Conservation (phyloP, 2,888 invertebrate genomes). For the Aplocera efformata region DNA sequence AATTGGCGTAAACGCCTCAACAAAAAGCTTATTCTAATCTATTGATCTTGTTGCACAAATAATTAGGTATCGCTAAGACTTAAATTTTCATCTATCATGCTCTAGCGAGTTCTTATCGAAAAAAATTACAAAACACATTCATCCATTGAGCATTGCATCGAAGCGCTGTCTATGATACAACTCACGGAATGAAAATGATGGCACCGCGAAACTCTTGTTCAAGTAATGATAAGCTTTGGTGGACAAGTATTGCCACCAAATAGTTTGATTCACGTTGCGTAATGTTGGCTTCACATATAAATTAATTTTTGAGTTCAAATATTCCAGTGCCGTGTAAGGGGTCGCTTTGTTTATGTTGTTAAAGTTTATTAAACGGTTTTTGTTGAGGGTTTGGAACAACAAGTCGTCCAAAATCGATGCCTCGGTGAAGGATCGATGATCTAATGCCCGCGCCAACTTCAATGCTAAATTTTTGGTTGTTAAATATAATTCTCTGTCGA, state of each 20-base stretch:
- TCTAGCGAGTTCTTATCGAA: no score
- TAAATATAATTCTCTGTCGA: constrained; percentile 52
- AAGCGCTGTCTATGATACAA: no score
- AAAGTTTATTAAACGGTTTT: constrained; percentile 52
- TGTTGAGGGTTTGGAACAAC: constrained; percentile 43
- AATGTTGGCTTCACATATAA: constrained; percentile 59
- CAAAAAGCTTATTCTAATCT: no score
- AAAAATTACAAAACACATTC: no score
- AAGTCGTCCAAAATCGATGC: constrained; percentile 42
- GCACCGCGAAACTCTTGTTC: constrained; percentile 50
- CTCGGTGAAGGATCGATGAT: constrained; percentile 38
- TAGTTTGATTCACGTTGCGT: constrained; percentile 52
- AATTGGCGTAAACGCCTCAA: no score
- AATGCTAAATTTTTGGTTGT: constrained; percentile 40
- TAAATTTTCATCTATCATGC: no score
- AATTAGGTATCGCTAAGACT: no score
- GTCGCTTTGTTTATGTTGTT: constrained; percentile 57
- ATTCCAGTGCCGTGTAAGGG: constrained; percentile 47
- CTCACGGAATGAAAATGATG: constrained; percentile 65
- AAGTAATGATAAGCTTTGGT: constrained; percentile 47
- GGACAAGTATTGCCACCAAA: constrained; percentile 53
- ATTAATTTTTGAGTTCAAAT: constrained; percentile 49
- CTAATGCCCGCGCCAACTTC: constrained; percentile 45
- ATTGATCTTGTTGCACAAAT: no score
- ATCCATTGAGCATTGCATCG: no score